Evolutionary conservation across 1,140 invertebrate genomes (phyloP), one percentile per base, ranked within the genome.

Genomic region (Camponotus pennsylvanicus): DNA sequence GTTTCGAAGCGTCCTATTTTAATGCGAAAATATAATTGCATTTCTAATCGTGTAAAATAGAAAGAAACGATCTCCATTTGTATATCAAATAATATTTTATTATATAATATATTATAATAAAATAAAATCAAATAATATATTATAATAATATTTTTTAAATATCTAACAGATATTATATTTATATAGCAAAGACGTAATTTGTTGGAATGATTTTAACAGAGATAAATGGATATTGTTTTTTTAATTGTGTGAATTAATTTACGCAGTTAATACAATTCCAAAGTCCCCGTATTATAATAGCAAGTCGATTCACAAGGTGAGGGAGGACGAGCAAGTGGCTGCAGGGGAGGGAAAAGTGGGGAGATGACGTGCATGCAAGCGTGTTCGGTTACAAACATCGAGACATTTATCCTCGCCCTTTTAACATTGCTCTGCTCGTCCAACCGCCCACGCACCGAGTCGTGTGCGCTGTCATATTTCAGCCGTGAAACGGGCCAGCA

Each of bases 361-460:
- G 85, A 77, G 70, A 73, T 66, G 79, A 63, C 71, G 75, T 64
- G 83, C 77, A 82, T 71, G 73, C 49, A 61, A 86, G 84, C 67
- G 86, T 86, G 87, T 91, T 90, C 73, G 78, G 82, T 89, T 88
- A 90, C 90, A 87, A 86, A 78, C 80, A 91, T 79, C 76, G 85
- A 90, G 89, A 90, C 87, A 87, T 91, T 91, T 87, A 91, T 88
- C 86, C 91, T 90, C 73, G 75, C 79, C 82, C 78, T 88, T 91
- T 90, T 91, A 85, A 59, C 59, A 64, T 86, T 78, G 79, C 86
- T 88, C 76, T 69, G 83, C 71, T 88, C 76, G 61, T 79, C 49
- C 78, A 84, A 86, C 66, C 71, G 78, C 73, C 69, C 69, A 78
- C 80, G 18, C 37, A 59, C 59, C 63, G 77, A 79, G 34, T 55